Percentiles rank a stretch among this genome's conserved stretches.
Conservation (phyloP, 53 echinoderm and acorn worm genomes). For the Hippasteria phrygiana region DNA sequence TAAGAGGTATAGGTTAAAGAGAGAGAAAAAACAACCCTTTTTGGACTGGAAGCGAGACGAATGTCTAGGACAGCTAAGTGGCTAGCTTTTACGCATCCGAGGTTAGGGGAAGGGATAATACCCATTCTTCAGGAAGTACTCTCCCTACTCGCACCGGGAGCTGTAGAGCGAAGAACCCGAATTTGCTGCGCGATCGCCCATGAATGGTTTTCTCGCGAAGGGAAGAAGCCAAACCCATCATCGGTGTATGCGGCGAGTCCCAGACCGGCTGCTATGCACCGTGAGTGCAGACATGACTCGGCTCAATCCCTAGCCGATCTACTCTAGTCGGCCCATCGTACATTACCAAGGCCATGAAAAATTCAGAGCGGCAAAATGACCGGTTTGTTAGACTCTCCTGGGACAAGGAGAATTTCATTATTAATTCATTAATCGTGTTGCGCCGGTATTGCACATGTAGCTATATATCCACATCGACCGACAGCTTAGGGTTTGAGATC, state of each 20-base stretch:
- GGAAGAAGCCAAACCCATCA: background rate
- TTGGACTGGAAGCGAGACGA: background rate
- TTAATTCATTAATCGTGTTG: background rate
- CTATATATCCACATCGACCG: background rate
- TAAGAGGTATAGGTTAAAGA: constrained; percentile 4
- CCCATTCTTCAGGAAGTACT: constrained; percentile 36
- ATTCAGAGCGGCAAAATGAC: constrained; percentile 48
- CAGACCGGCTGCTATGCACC: background rate
- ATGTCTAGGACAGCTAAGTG: constrained; percentile 49
- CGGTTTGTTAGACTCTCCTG: constrained; percentile 41
- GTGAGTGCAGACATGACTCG: background rate
- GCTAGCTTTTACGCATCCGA: constrained; percentile 22
- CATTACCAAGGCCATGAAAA: constrained; percentile 1
- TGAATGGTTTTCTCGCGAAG: constrained; percentile 3
- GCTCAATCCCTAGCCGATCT: background rate
- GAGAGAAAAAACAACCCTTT: background rate
- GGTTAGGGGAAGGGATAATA: constrained; percentile 45
- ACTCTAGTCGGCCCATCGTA: background rate
- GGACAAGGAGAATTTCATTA: background rate
- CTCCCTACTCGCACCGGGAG: constrained; percentile 7
- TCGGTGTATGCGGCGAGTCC: background rate
- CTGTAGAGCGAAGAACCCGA: constrained; percentile 5
- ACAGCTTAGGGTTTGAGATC: too few species aligned
- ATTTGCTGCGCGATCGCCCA: constrained; percentile 52
- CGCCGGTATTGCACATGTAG: background rate